Evolutionary conservation across 1,140 invertebrate genomes (phyloP), one percentile per base, ranked within the genome.

Genomic region (Hormaphis cornu): DNA sequence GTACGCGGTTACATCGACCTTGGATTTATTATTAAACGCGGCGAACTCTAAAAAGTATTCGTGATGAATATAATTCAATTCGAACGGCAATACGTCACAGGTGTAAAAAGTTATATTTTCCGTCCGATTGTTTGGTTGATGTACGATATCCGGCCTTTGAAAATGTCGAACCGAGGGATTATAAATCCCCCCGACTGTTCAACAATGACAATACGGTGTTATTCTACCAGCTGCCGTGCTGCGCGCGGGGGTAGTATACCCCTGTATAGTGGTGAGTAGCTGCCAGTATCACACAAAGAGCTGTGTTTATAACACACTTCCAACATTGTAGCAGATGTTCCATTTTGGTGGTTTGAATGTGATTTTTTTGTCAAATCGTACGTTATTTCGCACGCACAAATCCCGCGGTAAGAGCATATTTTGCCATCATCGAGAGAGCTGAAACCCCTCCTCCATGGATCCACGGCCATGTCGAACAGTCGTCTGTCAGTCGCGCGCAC

Each of bases 141-240:
- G 40, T 58, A 58, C n/a, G 54, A 58, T 58, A 40, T 58, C 54
- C 54, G 33, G 54, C 54, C 54, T 58, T 58, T 58, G 14, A 58
- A 58, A 58, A 37, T 22, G 20, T 26, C 54, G 54, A 9, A 24
- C 22, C 5, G 20, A 40, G 54, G 54, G 35, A 58, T 8, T 44
- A 20, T 58, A 40, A 58, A 56, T 56, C 14, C 54, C 30, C 33
- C 53, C n/a, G n/a, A n/a, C n/a, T 22, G 37, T 56, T 56, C 53
- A 22, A 30, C 37, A 37, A 22, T n/a, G n/a, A n/a, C n/a, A n/a
- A n/a, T n/a, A n/a, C 1, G 16, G 8, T 35, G 26, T 56, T 58
- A 58, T 40, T 40, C 33, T 40, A 37, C 54, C 54, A 58, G 54
- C 54, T 58, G 53, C 22, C 22, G 20, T 22, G 22, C 5, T 18